Evolutionary conservation across 2,113 vertebrate genomes (phyloP).

Genomic region (Triplophysa rosa): DNA sequence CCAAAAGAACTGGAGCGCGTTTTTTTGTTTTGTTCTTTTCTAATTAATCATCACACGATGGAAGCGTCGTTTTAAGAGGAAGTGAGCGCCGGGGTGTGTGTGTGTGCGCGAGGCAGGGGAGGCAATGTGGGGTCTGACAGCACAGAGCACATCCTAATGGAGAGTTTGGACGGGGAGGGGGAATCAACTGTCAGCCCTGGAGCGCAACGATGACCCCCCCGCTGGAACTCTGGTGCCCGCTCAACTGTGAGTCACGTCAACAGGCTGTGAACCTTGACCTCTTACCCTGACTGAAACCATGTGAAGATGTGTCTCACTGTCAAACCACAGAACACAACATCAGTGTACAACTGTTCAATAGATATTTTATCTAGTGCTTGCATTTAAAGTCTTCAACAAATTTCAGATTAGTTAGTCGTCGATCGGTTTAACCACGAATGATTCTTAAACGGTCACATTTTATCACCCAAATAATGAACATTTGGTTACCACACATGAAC

Average conservation of each 20-base stretch:
- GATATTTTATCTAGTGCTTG: background rate
- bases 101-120: background rate
- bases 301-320: slow-evolving; percentile 25
- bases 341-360: no score
- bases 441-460: background rate
- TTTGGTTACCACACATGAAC: background rate
- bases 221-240: slow-evolving; percentile 51
- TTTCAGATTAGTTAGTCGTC: background rate
- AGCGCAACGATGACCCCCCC: background rate
- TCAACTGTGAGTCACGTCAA: slow-evolving; percentile 62
- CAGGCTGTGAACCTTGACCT: slow-evolving; percentile 52
- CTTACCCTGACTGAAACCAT: slow-evolving; percentile 52
- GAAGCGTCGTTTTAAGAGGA: slow-evolving; percentile 11
- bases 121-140: slow-evolving; percentile 32
- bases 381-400: background rate
- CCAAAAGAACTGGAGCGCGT: slow-evolving; percentile 30
- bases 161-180: slow-evolving; percentile 4
- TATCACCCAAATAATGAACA: background rate
- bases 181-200: slow-evolving; percentile 21
- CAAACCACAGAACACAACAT: background rate
- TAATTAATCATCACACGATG: slow-evolving; percentile 40
- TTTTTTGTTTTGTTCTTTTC: slow-evolving; percentile 41
- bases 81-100: slow-evolving; percentile 6
- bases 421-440: no score
- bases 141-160: slow-evolving; percentile 23